These are phyloP conservation scores for Hylaeus volcanicus DNA, from an alignment of 1,140 invertebrate species.

Conservation along the genomic window DNA sequence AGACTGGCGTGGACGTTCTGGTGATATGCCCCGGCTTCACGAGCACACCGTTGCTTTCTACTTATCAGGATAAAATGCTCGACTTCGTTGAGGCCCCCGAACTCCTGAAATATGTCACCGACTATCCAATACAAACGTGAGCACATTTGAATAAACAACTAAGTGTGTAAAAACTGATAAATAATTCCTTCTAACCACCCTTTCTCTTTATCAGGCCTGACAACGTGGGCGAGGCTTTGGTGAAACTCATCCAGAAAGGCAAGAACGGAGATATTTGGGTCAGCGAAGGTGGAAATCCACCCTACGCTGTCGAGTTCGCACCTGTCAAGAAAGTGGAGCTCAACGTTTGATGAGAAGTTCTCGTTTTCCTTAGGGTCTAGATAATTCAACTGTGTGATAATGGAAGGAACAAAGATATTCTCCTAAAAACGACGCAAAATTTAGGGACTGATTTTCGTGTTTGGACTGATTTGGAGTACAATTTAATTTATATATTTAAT, in stretches of 20 bases:
- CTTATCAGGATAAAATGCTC: rapidly evolving
- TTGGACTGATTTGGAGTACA: no score
- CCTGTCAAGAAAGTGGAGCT: background rate
- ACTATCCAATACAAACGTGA: no score
- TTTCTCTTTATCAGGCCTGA: no score
- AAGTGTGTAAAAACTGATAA: no score
- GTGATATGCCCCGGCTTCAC: conserved; percentile 81
- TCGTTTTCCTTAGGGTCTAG: background rate
- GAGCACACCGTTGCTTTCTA: rapidly evolving
- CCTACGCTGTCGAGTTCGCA: conserved; percentile 70
- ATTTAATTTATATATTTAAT: no score
- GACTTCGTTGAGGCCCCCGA: background rate
- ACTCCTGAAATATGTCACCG: no score
- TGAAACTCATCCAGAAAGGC: conserved; percentile 75
- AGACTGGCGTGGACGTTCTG: conserved; percentile 73
- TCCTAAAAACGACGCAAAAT: background rate
- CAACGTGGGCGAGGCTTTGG: conserved; percentile 71
- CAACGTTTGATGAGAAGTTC: background rate
- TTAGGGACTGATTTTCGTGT: no score
- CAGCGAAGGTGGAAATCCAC: conserved; percentile 70
- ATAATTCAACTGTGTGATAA: background rate
- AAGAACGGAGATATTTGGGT: conserved; percentile 77
- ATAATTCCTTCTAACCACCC: no score
- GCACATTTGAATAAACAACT: no score
- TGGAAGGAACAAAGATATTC: background rate